Conservation (phyloP, 2,888 invertebrate species). For the Sylvicola cinctus region DNA sequence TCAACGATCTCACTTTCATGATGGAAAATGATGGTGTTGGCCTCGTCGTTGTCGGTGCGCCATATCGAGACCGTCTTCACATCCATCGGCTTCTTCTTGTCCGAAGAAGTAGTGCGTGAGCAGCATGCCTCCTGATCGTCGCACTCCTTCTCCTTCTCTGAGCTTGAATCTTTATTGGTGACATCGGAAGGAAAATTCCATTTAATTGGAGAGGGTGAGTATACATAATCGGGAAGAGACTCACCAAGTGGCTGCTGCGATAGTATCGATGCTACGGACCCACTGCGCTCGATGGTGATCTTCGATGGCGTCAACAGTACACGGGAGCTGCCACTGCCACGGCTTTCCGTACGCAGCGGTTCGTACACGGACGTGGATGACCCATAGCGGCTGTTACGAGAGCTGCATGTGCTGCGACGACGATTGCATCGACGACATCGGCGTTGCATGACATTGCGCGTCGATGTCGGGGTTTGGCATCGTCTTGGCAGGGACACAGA, state of each 20-base stretch:
- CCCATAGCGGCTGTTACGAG: constrained; percentile 11
- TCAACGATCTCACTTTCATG: constrained; percentile 25
- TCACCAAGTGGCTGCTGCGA: constrained; percentile 7
- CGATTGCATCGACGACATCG: neutral
- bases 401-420: constrained; percentile 1
- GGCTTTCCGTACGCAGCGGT: constrained; percentile 3
- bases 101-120: neutral
- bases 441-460: constrained; percentile 1
- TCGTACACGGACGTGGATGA: constrained; percentile 3
- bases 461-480: neutral
- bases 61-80: constrained; percentile 16
- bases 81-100: neutral
- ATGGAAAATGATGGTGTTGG: constrained; percentile 24
- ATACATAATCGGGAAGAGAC: constrained; percentile 21
- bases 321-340: constrained; percentile 3
- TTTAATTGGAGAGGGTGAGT: constrained; percentile 25
- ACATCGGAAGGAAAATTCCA: constrained; percentile 23
- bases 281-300: constrained; percentile 17
- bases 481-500: too few species aligned
- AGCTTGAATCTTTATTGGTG: neutral
- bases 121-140: neutral
- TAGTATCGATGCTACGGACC: neutral
- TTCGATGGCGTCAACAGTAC: constrained; percentile 13
- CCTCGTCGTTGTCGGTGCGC: constrained; percentile 16
- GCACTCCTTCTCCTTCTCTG: constrained; percentile 5